Evolutionary conservation across 2,113 vertebrate species (phyloP).

Genomic region (Melanerpes formicivorus): DNA sequence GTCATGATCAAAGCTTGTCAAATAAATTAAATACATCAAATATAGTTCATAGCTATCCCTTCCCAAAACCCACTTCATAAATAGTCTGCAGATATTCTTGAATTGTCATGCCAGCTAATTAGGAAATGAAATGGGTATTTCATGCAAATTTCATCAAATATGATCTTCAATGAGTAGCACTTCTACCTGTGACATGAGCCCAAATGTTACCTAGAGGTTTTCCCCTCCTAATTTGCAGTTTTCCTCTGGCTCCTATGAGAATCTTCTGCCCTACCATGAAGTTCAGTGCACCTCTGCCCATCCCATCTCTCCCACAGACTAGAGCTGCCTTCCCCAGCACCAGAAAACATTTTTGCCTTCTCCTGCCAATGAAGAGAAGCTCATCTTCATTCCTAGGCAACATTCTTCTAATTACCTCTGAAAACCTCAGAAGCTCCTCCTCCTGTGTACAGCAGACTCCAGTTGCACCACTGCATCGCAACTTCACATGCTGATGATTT

Average conservation of each 20-base stretch:
- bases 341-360: not conserved
- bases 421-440: not conserved
- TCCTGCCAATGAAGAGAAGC: not conserved
- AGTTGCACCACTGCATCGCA: not conserved
- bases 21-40: constrained; percentile 22
- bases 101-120: not conserved
- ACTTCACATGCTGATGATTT: not conserved
- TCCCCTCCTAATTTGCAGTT: not conserved
- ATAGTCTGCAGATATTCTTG: not conserved
- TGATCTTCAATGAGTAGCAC: not conserved
- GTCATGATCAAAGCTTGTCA: not conserved
- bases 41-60: not conserved
- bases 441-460: not conserved
- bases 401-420: not conserved
- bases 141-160: not conserved
- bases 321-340: not conserved
- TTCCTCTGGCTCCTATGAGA: not conserved
- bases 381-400: not conserved
- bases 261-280: not conserved
- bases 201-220: not conserved
- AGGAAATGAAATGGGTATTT: not conserved
- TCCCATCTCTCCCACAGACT: not conserved
- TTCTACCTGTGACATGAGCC: not conserved
- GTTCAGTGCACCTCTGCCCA: not conserved
- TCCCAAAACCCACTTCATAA: not conserved